Conservation (phyloP, 2,888 invertebrate genomes). For the Xanthia icteritia region DNA sequence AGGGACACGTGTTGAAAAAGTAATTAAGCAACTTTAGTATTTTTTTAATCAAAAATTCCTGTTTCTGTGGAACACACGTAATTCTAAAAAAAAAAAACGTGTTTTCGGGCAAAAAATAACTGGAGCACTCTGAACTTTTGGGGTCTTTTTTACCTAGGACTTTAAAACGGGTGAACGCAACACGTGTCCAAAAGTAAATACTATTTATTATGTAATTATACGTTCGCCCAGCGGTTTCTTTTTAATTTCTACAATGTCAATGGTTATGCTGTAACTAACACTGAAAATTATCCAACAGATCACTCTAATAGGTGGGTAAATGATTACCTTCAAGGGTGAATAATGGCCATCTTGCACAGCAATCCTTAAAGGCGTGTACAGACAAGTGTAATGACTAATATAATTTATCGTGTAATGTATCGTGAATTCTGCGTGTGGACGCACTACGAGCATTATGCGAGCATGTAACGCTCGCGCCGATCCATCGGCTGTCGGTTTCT, state of each 20-base stretch:
- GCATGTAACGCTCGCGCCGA: too few relatives aligned
- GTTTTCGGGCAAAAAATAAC: not conserved
- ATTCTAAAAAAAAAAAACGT: constrained; percentile 10
- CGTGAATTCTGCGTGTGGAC: too few relatives aligned
- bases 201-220: not conserved
- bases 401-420: too few relatives aligned
- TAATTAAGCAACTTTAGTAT: constrained; percentile 33
- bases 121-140: not conserved
- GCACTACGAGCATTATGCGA: too few relatives aligned
- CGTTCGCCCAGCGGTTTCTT: too few relatives aligned
- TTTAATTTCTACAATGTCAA: not conserved
- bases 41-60: constrained; percentile 5
- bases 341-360: too few relatives aligned
- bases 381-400: too few relatives aligned
- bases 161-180: not conserved
- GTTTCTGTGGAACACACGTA: constrained; percentile 22
- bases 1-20: constrained; percentile 29
- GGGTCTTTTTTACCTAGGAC: not conserved
- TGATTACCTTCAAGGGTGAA: not conserved
- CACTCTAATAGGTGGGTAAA: not conserved
- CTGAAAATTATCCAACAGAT: too few relatives aligned
- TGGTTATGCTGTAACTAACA: not conserved
- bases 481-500: too few relatives aligned
- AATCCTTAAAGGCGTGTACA: too few relatives aligned
- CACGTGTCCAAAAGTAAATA: not conserved